A percentile compares a stretch with the other conserved stretches of the same genome.
Conservation (phyloP, 2,113 vertebrate genomes). For the Tachysurus fulvidraco region DNA sequence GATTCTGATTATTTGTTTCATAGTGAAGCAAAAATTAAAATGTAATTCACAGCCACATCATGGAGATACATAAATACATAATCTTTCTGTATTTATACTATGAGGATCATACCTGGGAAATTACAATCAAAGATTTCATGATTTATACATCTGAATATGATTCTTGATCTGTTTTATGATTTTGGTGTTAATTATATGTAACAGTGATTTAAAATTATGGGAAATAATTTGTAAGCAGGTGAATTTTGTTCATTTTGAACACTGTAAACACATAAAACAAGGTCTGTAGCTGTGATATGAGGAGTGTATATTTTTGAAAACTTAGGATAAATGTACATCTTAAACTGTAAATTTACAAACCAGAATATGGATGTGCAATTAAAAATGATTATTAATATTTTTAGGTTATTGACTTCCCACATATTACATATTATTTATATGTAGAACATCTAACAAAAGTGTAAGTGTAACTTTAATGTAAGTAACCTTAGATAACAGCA, state of each 20-base stretch:
- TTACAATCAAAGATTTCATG: no score
- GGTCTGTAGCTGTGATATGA: not conserved
- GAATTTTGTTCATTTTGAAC: not conserved
- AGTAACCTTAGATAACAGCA: not conserved
- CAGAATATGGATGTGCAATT: not conserved
- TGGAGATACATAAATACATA: no score
- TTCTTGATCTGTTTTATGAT: no score
- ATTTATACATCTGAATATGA: no score
- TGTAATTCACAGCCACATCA: no score
- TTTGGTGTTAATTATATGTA: no score
- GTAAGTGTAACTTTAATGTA: no score
- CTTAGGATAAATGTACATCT: not conserved
- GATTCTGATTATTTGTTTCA: no score
- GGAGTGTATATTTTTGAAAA: not conserved
- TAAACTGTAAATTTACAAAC: not conserved
- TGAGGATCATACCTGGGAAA: no score
- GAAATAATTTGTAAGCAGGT: not conserved
- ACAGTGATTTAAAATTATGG: no score
- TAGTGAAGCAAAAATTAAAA: no score
- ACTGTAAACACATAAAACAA: not conserved
- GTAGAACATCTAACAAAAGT: not conserved
- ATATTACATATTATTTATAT: not conserved
- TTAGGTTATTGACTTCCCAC: not conserved
- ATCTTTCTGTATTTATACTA: no score
- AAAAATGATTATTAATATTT: not conserved